Base-by-base conservation (phyloP, 2,797 vertebrate species). In the Halcyon smyrnensis region DNA sequence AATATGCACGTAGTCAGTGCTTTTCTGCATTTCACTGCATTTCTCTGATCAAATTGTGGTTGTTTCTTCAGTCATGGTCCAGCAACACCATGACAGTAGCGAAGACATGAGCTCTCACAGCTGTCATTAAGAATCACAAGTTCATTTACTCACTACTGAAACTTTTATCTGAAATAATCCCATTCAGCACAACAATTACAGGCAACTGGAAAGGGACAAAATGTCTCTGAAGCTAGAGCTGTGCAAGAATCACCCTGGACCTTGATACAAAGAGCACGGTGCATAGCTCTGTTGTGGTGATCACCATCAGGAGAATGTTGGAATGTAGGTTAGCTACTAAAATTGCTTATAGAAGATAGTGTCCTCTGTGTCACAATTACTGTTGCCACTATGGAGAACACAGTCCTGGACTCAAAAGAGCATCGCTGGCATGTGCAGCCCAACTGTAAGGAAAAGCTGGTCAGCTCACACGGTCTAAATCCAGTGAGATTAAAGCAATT, bases 61-160 rank as follows among this genome's bases (percentile, higher is more conserved):
- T 91, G 87, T 88, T 96, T 83, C 93, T 93, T 89, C 91, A 91
- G 95, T 95, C 91, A 95, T 74, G 94, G 94, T 95, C 89, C 93
- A 95, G 87, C 82, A 85, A 17, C 53, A 60, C 68, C 85, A 21
- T 85, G 94, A 87, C 93, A 94, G 82, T 32, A 87, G 64, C 82
- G 87, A 89, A 92, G 82, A 69, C 80, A 67, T 2, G 18, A 91
- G 68, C 71, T 89, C 84, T 91, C 75, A 80, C 53, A 94, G 84
- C 82, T 95, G 95, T 85, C 87, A 56, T 93, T 77, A 89, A 48
- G 75, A 89, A 85, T 73, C 89, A 87, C 68, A 70, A 91, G 71
- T 85, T 95, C 79, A 92, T 91, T 95, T 89, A 77, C 51, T 79
- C 43, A 87, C 56, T 51, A 37, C 60, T n/a, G 79, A 75, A 95